These are phyloP conservation scores for Dicerorhinus sumatrensis DNA, from an alignment of 2,113 vertebrate species.

Conservation along the genomic window DNA sequence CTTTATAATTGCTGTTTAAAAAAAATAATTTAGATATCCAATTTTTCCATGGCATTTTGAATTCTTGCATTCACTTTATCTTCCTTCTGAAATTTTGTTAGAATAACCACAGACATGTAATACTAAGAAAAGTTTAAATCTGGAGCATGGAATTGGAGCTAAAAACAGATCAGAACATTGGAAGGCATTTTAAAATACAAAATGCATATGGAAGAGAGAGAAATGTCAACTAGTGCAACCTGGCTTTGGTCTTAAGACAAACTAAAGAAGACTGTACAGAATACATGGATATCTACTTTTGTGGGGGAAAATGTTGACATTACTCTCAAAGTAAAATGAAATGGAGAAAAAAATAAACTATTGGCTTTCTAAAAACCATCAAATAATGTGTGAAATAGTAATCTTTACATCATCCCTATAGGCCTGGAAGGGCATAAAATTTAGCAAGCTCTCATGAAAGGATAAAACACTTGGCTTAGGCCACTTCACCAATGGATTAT, in stretches of 20 bases:
- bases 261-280: background rate
- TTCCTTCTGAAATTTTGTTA: background rate
- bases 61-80: background rate
- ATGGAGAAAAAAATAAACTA: background rate
- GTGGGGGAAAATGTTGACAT: background rate
- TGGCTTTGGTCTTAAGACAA: background rate
- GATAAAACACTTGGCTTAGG: background rate
- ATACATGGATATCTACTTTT: background rate
- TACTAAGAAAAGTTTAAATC: background rate
- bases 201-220: background rate
- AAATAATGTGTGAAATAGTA: background rate
- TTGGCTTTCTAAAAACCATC: background rate
- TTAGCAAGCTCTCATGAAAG: background rate
- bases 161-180: background rate
- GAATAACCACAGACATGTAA: background rate
- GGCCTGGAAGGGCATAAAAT: background rate
- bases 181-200: background rate
- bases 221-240: background rate
- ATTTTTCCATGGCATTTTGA: background rate
- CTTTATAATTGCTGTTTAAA: background rate
- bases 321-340: background rate
- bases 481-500: background rate
- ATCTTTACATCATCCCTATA: background rate
- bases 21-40: background rate
- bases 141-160: background rate